Base-by-base conservation (phyloP, 2,888 invertebrate species). In the Drosophila quasianomalipes region DNA sequence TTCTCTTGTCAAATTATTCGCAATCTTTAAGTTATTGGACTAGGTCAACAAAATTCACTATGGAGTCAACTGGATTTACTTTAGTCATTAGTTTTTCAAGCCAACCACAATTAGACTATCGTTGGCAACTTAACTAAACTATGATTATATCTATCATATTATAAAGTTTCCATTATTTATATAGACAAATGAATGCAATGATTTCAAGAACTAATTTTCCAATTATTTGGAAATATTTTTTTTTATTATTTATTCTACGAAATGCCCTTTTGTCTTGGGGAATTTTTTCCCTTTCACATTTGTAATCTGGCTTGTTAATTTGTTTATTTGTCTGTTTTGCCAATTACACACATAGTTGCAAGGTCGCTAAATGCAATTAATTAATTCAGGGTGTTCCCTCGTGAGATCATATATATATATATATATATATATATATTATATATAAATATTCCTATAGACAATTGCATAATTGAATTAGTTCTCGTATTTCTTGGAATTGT, bases 51-150 rank as follows among this genome's bases (percentile, higher is more conserved):
- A 22, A 16, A 22, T 47, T 10, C 41, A 41, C 41, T n/a, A n/a
- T n/a, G n/a, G 0, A n/a, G 2, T 10, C 0, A 41, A 41, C 37
- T 10, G 10, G 0, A 10, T 41, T n/a, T 10, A 10, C 2, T 44
- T 44, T n/a, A n/a, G 10, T 41, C n/a, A 39, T 19, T 19, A 10
- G 10, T 41, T n/a, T n/a, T n/a, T 5, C 5, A n/a, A 12, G 41
- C 41, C 3, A 41, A 3, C 12, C n/a, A n/a, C n/a, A 41, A 12
- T 41, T 41, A 0, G 12, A 1, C 3, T 12, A 12, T n/a, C 1
- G 19, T 5, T n/a, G 2, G 4, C 3, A 1, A 22, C 44, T 44
- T 22, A 1, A 47, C 14, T 47, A 7, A 22, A 22, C 22, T 14
- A 41, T 7, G 4, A 47, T 22, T 14, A 16, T 4, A 9, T 16